Conservation (phyloP, 2,113 vertebrate species). For the Aramus guarauna region DNA sequence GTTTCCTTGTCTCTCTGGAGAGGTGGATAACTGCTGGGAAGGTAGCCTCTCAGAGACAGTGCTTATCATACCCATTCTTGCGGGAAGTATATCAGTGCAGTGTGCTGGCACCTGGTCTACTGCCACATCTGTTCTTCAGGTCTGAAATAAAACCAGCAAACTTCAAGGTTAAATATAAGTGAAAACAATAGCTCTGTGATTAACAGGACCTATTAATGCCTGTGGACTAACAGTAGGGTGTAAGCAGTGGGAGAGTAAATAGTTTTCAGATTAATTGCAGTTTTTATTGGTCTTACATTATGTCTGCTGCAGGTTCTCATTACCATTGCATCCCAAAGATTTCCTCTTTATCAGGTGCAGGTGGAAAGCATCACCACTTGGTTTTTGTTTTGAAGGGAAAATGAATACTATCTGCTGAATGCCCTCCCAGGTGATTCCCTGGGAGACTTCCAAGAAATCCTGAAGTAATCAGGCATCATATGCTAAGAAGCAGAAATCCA, state of each 20-base stretch:
- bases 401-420: not conserved
- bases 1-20: fast-evolving
- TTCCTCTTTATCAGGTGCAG: not conserved
- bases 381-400: not conserved
- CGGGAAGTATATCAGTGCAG: not conserved
- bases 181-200: not conserved
- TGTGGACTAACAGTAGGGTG: not conserved
- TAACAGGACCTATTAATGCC: not conserved
- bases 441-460: not conserved
- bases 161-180: not conserved
- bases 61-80: not conserved
- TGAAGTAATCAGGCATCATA: not conserved
- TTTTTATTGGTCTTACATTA: not conserved
- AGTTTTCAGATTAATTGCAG: not conserved
- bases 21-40: not conserved
- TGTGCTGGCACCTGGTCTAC: not conserved
- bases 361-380: not conserved
- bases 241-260: not conserved
- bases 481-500: not conserved
- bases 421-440: not conserved
- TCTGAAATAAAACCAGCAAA: not conserved
- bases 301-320: not conserved
- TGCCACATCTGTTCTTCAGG: not conserved
- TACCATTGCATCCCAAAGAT: not conserved
- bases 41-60: fast-evolving